Evolutionary conservation across 23 tunicate species (phyloP).

Genomic region (Pegea sp.): DNA sequence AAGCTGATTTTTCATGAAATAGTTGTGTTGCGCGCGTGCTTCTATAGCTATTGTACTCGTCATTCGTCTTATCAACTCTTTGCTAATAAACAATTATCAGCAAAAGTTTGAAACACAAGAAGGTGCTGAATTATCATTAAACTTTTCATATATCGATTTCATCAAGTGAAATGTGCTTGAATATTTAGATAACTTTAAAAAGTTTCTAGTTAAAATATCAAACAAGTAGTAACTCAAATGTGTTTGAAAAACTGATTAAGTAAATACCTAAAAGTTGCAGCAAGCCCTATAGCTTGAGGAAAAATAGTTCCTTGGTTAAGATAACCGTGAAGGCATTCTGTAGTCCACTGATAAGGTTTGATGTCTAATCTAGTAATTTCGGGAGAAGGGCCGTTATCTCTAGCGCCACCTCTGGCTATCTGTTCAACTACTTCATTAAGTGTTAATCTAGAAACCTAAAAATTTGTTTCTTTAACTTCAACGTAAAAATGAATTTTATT

Average conservation of each 20-base stretch:
- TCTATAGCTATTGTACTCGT: conserved; percentile 29
- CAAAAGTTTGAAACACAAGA: too few species aligned
- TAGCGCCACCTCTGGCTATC: conserved; percentile 46
- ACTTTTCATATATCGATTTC: too few species aligned
- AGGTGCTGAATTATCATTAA: too few species aligned
- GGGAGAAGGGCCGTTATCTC: conserved; percentile 61
- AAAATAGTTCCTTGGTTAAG: conserved; percentile 53
- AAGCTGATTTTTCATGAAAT: conserved; percentile 13
- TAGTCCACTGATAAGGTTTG: conserved; percentile 57
- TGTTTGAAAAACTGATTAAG: too few species aligned
- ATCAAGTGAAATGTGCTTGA: too few species aligned
- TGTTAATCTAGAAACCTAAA: conserved; percentile 34
- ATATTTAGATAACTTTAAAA: too few species aligned
- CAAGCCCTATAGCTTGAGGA: conserved; percentile 62
- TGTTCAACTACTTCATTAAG: conserved; percentile 41
- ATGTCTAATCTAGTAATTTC: conserved; percentile 35
- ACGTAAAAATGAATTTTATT: neutral
- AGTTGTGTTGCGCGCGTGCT: conserved; percentile 56
- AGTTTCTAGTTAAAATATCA: too few species aligned
- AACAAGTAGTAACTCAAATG: too few species aligned
- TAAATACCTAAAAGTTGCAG: conserved; percentile 58
- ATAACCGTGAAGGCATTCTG: conserved; percentile 66
- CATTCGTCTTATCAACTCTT: conserved; percentile 17
- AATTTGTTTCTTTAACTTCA: neutral
- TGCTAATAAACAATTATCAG: conserved; percentile 13